Conservation (phyloP, 2,797 vertebrate genomes). For the Corythornis leucogaster region DNA sequence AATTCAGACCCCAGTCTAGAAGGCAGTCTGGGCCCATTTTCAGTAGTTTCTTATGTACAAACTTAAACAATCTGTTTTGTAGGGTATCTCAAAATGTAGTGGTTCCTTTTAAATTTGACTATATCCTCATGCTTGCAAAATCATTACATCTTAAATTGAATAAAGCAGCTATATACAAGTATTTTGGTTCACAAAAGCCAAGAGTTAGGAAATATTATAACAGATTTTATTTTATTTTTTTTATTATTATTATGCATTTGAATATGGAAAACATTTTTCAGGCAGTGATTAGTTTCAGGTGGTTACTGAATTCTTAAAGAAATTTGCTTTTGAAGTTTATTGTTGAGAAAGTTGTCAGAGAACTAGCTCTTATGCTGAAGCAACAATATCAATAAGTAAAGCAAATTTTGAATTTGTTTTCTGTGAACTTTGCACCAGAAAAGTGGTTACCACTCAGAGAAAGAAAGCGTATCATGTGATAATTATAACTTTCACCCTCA, state of each 20-base stretch:
- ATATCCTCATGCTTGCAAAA: not conserved
- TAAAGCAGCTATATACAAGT: not conserved
- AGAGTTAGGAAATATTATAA: not conserved
- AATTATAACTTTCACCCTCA: slow-evolving; percentile 2
- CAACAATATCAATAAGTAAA: not conserved
- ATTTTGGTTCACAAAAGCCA: not conserved
- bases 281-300: not conserved
- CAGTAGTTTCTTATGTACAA: not conserved
- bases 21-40: not conserved
- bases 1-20: not conserved
- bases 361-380: not conserved
- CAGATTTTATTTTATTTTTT: not conserved
- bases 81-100: not conserved
- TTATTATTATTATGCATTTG: not conserved
- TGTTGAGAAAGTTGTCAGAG: not conserved
- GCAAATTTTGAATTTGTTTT: not conserved
- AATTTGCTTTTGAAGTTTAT: not conserved
- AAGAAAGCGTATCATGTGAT: not conserved
- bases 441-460: not conserved
- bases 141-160: not conserved
- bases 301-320: not conserved
- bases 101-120: not conserved
- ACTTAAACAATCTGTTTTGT: not conserved
- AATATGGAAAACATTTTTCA: not conserved
- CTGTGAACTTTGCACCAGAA: not conserved